Evolutionary conservation across 2,797 vertebrate species (phyloP).

Genomic region (Cirrhinus mrigala): DNA sequence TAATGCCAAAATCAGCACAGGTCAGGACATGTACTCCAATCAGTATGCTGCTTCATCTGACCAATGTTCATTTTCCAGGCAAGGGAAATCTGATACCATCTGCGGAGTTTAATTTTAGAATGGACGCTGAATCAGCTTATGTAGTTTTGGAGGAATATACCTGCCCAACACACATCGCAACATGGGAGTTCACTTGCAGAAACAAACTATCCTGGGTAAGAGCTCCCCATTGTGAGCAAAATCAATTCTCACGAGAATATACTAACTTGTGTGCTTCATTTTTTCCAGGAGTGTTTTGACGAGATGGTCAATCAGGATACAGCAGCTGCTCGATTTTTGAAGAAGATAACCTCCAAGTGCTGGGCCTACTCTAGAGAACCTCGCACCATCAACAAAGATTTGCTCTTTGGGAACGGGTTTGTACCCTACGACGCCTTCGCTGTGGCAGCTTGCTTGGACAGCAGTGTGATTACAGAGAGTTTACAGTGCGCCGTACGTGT

Average conservation of each 20-base stretch:
- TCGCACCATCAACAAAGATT: slow-evolving; percentile 59
- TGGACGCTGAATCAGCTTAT: slow-evolving; percentile 81
- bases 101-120: slow-evolving; percentile 82
- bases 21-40: background rate
- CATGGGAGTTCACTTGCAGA: slow-evolving; percentile 79
- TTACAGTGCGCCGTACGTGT: slow-evolving; percentile 73
- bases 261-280: background rate
- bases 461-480: slow-evolving; percentile 70
- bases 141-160: slow-evolving; percentile 81
- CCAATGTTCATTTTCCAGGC: slow-evolving; percentile 66
- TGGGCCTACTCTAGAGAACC: slow-evolving; percentile 71
- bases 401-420: slow-evolving; percentile 75
- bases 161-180: slow-evolving; percentile 76
- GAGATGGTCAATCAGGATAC: slow-evolving; percentile 73
- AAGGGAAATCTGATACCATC: slow-evolving; percentile 78
- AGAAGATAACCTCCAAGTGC: slow-evolving; percentile 75
- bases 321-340: slow-evolving; percentile 77
- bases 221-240: background rate
- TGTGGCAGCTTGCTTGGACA: slow-evolving; percentile 77
- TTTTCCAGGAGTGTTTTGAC: slow-evolving; percentile 78
- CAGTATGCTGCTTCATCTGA: background rate
- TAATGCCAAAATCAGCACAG: background rate
- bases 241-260: too few relatives aligned
- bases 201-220: slow-evolving; percentile 80
- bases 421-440: slow-evolving; percentile 81